Base-by-base conservation (phyloP, 2,113 vertebrate species). In the Poecile atricapillus region DNA sequence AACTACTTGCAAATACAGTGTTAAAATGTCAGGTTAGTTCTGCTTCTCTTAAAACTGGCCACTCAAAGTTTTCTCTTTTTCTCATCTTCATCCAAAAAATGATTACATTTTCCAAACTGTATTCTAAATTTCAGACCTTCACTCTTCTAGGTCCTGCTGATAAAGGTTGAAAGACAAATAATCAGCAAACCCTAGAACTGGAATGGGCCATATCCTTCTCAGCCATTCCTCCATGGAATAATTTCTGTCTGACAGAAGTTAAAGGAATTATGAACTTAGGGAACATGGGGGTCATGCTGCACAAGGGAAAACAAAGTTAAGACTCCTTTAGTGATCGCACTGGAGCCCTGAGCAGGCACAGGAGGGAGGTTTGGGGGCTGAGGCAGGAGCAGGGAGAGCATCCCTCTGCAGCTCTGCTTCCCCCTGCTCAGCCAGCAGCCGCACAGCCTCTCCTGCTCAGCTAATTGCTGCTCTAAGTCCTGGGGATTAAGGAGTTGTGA, bases 401-500 rank as follows among this genome's bases (percentile, higher is more conserved):
- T 41, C 68, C 24, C 21, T 16, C 53, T 31, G 53, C 86, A 65
- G 37, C 49, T 47, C 8, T 5, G 10, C 59, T 11, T 21, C 13
- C 43, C 35, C 10, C 7, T 3, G 15, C 49, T 30, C 17, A 1
- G 41, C 7, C 20, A 27, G 71, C 56, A 17, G 43, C 67, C 30
- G 39, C 62, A 12, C 28, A 16, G 60, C 37, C 50, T 23, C 3
- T 0, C 52, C 41, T 64, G 63, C 56, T 58, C 35, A 47, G 49
- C 37, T 55, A 28, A 62, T 30, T 73, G 58, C 79, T 62, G 41
- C 63, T 13, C 28, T 22, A 16, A 64, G 15, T 75, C 83, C 46
- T 18, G 53, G 20, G 80, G 91, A 89, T 96, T 96, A 89, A 89
- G 75, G 80, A 85, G 17, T 9, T 75, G 6, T 8, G 52, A 90